Conservation (phyloP, 2,797 vertebrate species). For the Distichodus sexfasciatus region DNA sequence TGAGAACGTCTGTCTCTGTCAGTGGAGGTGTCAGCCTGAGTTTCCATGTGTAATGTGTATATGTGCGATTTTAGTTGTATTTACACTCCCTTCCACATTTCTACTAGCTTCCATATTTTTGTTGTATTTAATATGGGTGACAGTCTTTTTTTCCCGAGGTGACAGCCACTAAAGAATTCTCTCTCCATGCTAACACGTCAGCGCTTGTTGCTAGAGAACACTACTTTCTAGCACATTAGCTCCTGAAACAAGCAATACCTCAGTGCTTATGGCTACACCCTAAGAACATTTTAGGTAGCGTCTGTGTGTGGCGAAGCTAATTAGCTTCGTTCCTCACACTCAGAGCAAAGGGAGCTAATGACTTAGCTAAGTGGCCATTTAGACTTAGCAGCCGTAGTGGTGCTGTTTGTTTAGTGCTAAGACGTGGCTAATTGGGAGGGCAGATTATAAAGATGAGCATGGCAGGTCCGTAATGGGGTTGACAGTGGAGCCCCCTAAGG, state of each 20-base stretch:
- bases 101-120: constrained; percentile 29
- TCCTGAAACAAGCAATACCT: background rate
- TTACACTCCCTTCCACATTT: constrained; percentile 8
- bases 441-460: constrained; percentile 33
- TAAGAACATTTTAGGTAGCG: constrained; percentile 7
- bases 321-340: constrained; percentile 38
- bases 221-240: background rate
- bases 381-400: constrained; percentile 31
- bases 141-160: constrained; percentile 30
- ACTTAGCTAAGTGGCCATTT: constrained; percentile 46
- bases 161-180: background rate
- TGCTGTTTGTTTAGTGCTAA: constrained; percentile 24
- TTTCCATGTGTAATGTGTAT: constrained; percentile 2
- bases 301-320: constrained; percentile 39
- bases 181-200: background rate
- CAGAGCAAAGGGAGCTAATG: constrained; percentile 37
- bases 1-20: too few relatives aligned
- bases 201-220: background rate
- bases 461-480: constrained; percentile 11
- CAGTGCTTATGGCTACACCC: background rate
- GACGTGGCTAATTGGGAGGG: constrained; percentile 33
- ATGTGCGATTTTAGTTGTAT: constrained; percentile 5
- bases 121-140: constrained; percentile 29
- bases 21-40: too few relatives aligned
- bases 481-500: background rate